phyloP scores from a whole-genome alignment of 2,797 vertebrate genomes.

The Notolepis coatsorum region DNA sequence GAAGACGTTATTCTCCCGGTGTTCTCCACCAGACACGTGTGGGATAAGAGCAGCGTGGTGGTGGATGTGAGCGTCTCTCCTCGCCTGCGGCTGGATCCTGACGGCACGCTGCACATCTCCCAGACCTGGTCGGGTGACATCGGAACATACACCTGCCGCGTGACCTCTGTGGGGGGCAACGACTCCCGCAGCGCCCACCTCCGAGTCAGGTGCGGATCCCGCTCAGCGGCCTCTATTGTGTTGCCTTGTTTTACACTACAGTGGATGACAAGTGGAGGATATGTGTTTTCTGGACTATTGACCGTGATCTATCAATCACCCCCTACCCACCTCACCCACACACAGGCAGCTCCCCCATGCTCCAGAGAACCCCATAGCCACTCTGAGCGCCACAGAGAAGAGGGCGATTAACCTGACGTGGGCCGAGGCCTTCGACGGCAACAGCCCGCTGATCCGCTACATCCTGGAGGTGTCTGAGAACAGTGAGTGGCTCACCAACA shows the following conservation, averaged over 20 bases:
- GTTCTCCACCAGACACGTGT: constrained; percentile 83
- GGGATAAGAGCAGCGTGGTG: constrained; percentile 90
- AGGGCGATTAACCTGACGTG: constrained; percentile 96
- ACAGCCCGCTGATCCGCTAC: constrained; percentile 94
- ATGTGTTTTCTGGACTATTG: constrained; percentile 36
- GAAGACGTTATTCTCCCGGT: too few species aligned
- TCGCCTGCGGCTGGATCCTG: constrained; percentile 86
- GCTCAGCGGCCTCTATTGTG: not conserved
- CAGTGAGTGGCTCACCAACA: constrained; percentile 89
- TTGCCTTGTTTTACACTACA: constrained; percentile 49
- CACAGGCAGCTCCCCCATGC: constrained; percentile 93
- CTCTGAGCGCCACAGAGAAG: constrained; percentile 85
- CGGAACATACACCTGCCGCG: constrained; percentile 95
- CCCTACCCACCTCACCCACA: not conserved
- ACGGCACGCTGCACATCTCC: constrained; percentile 93
- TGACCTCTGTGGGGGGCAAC: constrained; percentile 93
- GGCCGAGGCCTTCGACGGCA: constrained; percentile 95
- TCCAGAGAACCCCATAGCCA: constrained; percentile 90
- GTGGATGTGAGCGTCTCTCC: constrained; percentile 84
- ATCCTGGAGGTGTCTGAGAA: constrained; percentile 96
- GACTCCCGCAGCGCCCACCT: constrained; percentile 94
- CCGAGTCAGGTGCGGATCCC: constrained; percentile 89
- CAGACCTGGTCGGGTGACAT: constrained; percentile 99
- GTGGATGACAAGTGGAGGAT: constrained; percentile 64
- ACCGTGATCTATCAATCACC: not conserved